Evolutionary conservation across 2,888 invertebrate species (phyloP).

Genomic region (Andrena dorsata): DNA sequence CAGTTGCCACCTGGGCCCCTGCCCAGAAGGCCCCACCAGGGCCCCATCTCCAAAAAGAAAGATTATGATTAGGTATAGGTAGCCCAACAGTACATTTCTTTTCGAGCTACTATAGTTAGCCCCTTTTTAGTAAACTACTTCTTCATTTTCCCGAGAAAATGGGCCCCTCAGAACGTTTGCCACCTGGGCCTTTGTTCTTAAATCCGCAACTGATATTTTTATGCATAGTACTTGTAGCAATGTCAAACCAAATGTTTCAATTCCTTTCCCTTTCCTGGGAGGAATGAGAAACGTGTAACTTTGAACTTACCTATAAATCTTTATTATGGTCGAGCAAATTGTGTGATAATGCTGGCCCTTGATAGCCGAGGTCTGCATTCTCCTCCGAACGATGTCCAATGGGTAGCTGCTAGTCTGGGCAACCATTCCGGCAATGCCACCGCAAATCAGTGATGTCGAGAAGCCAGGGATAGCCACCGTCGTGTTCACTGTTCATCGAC

Average conservation of each 20-base stretch:
- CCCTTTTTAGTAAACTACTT: too few relatives aligned
- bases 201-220: too few relatives aligned
- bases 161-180: too few relatives aligned
- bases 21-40: too few relatives aligned
- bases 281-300: conserved; percentile 16
- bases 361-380: conserved; percentile 89
- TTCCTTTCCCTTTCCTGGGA: too few relatives aligned
- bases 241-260: background rate
- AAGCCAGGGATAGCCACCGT: conserved; percentile 80
- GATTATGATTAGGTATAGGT: too few relatives aligned
- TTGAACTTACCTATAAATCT: conserved; percentile 89
- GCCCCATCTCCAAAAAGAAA: too few relatives aligned
- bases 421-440: conserved; percentile 95
- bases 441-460: conserved; percentile 90
- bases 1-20: too few relatives aligned
- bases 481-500: conserved; percentile 78
- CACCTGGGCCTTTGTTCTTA: too few relatives aligned
- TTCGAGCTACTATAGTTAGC: too few relatives aligned
- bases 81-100: too few relatives aligned
- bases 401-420: conserved; percentile 99
- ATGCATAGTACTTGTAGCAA: background rate
- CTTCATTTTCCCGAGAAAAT: too few relatives aligned
- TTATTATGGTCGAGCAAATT: conserved; percentile 88
- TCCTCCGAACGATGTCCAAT: conserved; percentile 94
- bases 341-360: conserved; percentile 86